Conservation (phyloP, 2,113 vertebrate species). For the Rhizomys pruinosus region DNA sequence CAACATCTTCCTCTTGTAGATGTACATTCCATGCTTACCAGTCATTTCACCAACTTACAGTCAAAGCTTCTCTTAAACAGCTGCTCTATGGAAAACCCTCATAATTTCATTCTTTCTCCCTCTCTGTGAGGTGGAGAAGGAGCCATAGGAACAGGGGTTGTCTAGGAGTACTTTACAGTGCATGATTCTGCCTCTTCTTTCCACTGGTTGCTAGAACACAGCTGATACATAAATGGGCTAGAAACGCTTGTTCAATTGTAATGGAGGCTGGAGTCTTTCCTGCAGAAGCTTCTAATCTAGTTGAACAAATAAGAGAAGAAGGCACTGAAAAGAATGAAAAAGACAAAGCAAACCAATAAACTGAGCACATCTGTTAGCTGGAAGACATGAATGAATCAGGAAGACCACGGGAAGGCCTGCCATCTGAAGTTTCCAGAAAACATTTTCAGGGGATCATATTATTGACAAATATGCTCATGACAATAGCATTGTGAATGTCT, state of each 20-base stretch:
- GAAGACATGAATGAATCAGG: neutral
- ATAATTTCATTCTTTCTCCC: neutral
- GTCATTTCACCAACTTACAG: neutral
- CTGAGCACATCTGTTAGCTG: neutral
- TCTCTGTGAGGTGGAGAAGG: neutral
- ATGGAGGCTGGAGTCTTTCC: neutral
- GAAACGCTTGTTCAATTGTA: neutral
- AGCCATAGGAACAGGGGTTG: neutral
- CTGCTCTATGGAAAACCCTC: constrained; percentile 13
- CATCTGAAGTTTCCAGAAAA: neutral
- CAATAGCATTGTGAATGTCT: neutral
- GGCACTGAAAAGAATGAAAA: neutral
- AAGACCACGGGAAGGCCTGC: neutral
- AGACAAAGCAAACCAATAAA: neutral
- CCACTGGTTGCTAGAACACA: neutral
- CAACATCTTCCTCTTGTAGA: neutral
- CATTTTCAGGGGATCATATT: neutral
- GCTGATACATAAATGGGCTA: neutral
- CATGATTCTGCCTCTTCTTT: neutral
- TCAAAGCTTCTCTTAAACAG: neutral
- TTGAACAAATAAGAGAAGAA: constrained; percentile 21
- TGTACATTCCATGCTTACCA: neutral
- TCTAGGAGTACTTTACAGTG: neutral
- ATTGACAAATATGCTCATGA: too few relatives aligned
- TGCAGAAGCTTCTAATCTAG: neutral